Conservation (phyloP, 2,797 vertebrate species). For the Phoebastria nigripes region DNA sequence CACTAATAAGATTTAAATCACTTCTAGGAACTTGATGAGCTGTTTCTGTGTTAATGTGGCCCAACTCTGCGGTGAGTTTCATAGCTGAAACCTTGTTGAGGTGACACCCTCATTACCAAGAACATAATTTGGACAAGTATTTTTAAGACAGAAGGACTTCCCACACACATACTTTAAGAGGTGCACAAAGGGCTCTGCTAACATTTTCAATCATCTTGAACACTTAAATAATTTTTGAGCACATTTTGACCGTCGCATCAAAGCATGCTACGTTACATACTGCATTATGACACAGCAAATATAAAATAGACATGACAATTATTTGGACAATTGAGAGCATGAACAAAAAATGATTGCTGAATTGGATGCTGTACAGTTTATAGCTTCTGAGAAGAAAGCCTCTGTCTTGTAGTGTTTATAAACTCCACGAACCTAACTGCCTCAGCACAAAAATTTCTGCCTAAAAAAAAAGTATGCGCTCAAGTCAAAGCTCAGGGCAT, state of each 20-base stretch:
- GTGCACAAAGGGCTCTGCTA: background rate
- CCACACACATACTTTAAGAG: background rate
- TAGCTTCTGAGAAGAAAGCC: background rate
- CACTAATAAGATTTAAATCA: background rate
- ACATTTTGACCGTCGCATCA: background rate
- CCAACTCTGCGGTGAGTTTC: background rate
- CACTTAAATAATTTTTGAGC: background rate
- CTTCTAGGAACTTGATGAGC: background rate
- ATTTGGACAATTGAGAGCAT: background rate
- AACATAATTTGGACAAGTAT: background rate
- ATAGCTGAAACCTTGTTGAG: background rate
- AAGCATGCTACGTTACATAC: background rate
- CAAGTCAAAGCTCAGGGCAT: background rate
- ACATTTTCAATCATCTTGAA: background rate
- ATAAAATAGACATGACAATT: background rate
- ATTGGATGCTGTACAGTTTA: background rate
- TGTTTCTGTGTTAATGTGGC: background rate
- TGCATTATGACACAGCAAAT: background rate
- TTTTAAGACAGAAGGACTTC: background rate
- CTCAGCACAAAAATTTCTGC: background rate
- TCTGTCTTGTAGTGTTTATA: background rate
- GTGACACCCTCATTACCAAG: background rate
- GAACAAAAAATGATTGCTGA: background rate
- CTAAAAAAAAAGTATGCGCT: background rate
- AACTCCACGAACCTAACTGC: background rate